These are phyloP conservation scores for Cephus spinipes DNA, from an alignment of 2,888 invertebrate species.

Conservation along the genomic window DNA sequence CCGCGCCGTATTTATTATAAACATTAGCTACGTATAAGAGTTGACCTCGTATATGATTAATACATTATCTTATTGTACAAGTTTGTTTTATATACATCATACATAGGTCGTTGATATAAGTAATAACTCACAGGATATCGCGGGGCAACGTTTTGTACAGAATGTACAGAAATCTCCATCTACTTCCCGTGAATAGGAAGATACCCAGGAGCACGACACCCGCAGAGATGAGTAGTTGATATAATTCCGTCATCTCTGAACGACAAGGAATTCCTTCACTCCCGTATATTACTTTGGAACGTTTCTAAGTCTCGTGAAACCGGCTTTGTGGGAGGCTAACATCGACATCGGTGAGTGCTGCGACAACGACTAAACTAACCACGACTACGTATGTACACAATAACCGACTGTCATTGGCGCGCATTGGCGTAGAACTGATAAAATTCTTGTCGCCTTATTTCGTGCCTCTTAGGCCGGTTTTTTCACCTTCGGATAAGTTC, in stretches of 20 bases:
- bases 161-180: constrained; percentile 72
- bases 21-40: background rate
- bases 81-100: background rate
- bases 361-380: constrained; percentile 29
- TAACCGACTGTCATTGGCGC: constrained; percentile 37
- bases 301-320: constrained; percentile 2
- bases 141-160: constrained; percentile 75
- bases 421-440: constrained; percentile 38
- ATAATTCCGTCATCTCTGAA: constrained; percentile 70
- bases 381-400: constrained; percentile 21
- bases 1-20: background rate
- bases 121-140: constrained; percentile 74
- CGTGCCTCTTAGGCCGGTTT: background rate
- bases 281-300: background rate
- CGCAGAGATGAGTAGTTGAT: constrained; percentile 76
- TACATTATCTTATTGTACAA: background rate
- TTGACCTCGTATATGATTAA: background rate
- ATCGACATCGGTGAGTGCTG: background rate
- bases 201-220: constrained; percentile 77
- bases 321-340: constrained; percentile 2
- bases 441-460: background rate
- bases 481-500: no score
- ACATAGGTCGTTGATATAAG: background rate
- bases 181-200: constrained; percentile 70
- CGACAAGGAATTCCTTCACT: background rate